These are phyloP conservation scores for Pelochelys cantorii DNA, from an alignment of 2,797 vertebrate species.

Conservation along the genomic window DNA sequence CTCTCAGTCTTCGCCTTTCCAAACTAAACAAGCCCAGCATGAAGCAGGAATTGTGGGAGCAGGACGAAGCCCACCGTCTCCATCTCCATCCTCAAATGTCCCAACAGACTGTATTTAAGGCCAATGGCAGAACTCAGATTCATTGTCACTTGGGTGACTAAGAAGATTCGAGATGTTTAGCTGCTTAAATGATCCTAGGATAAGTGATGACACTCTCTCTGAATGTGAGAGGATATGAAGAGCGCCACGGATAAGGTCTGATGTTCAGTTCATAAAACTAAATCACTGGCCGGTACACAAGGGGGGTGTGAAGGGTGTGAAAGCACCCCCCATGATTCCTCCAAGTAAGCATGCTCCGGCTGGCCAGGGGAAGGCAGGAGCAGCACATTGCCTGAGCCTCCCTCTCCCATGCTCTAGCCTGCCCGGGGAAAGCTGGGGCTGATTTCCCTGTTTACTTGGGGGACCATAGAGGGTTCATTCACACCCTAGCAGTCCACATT, in stretches of 20 bases:
- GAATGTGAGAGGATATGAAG: background rate
- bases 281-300: background rate
- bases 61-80: background rate
- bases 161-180: background rate
- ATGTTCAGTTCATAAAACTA: background rate
- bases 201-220: background rate
- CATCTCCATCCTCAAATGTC: background rate
- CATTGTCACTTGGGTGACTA: background rate
- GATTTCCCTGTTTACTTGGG: too few species aligned
- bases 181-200: background rate
- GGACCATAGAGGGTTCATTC: too few species aligned
- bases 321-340: too few species aligned
- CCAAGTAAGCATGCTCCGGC: too few species aligned
- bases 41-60: background rate
- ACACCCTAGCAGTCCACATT: too few species aligned
- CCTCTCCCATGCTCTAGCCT: too few species aligned
- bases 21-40: background rate
- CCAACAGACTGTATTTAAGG: background rate
- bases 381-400: too few species aligned
- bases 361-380: too few species aligned
- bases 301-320: too few species aligned
- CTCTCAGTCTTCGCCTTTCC: too few species aligned
- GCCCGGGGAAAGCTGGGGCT: too few species aligned
- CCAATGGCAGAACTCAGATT: background rate
- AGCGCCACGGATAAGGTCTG: background rate